Percentiles rank a stretch among this genome's conserved stretches.
These are phyloP conservation scores for Chiloscyllium plagiosum DNA, from an alignment of 2,113 vertebrate genomes.

Conservation along the genomic window DNA sequence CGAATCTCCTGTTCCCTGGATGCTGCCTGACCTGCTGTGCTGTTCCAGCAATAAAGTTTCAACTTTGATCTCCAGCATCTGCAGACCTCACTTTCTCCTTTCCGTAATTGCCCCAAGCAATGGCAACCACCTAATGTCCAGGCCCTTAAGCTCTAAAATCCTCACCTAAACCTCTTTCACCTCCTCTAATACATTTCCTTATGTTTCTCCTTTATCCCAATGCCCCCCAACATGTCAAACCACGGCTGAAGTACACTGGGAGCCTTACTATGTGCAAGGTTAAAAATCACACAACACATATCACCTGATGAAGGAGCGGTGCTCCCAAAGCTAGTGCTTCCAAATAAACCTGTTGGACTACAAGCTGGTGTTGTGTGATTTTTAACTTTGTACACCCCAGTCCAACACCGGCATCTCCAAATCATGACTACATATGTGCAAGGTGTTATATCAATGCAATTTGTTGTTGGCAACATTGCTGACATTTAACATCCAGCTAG, in stretches of 20 bases:
- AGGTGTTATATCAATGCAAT: not conserved
- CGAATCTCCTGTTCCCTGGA: too few species aligned
- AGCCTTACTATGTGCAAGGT: not conserved
- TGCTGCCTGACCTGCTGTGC: too few species aligned
- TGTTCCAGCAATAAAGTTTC: too few species aligned
- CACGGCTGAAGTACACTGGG: not conserved
- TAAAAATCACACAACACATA: too few species aligned
- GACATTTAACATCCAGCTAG: not conserved
- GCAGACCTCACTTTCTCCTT: too few species aligned
- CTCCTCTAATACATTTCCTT: not conserved
- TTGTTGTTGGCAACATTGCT: not conserved
- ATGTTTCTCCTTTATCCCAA: not conserved
- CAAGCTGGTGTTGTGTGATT: too few species aligned
- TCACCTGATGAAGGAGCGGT: too few species aligned
- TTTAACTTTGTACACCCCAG: too few species aligned
- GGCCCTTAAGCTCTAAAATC: not conserved
- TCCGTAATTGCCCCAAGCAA: not conserved
- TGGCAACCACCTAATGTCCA: not conserved
- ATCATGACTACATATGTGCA: not conserved
- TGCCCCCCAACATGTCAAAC: not conserved
- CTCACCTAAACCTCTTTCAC: not conserved
- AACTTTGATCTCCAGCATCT: too few species aligned
- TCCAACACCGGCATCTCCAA: too few species aligned
- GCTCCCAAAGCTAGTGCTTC: too few species aligned
- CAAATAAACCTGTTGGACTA: too few species aligned